A percentile compares a stretch with the other conserved stretches of the same genome.
phyloP scores from a whole-genome alignment of 2,888 invertebrate species.

The Gortyna flavago region DNA sequence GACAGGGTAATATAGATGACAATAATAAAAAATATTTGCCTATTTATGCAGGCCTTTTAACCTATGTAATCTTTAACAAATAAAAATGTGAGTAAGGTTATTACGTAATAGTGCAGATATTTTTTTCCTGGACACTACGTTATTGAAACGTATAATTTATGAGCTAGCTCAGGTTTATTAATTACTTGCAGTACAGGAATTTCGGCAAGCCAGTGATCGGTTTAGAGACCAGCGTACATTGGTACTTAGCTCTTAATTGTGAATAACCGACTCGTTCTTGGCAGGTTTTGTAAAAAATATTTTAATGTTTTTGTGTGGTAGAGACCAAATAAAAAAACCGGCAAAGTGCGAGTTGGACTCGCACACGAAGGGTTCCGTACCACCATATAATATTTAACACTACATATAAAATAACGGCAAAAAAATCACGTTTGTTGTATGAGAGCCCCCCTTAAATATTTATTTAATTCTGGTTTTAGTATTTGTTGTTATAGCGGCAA shows the following conservation, averaged over 20 bases:
- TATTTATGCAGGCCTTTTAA: neutral
- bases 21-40: neutral
- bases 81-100: neutral
- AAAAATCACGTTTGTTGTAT: no score
- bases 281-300: neutral
- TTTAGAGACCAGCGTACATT: neutral
- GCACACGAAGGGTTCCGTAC: no score
- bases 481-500: no score
- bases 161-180: neutral
- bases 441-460: no score
- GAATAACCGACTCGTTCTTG: neutral
- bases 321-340: neutral
- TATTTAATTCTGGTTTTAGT: no score
- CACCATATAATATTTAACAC: no score
- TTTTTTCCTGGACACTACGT: neutral
- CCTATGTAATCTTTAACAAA: neutral
- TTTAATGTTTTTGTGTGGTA: neutral
- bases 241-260: neutral
- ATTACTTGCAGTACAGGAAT: neutral
- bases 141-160: neutral
- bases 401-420: no score
- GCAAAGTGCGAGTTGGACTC: no score
- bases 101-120: no score
- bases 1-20: neutral
- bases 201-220: neutral